A percentile compares a stretch with the other conserved stretches of the same genome.
Conservation (phyloP, 2,797 vertebrate genomes). For the Choloepus didactylus region DNA sequence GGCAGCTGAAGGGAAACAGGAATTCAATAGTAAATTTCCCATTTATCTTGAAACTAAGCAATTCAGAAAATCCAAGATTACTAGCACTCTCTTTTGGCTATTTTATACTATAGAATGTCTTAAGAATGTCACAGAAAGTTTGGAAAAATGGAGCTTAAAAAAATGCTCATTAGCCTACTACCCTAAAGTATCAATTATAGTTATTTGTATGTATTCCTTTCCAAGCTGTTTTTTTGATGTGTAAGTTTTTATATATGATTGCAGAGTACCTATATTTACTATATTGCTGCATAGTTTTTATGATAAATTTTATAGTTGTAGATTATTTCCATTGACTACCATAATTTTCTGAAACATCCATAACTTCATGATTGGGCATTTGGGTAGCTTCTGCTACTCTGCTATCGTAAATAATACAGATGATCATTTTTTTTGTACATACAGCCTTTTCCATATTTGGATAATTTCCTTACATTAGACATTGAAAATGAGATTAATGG, state of each 20-base stretch:
- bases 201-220: constrained; percentile 49
- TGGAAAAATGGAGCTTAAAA: not conserved
- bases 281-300: not conserved
- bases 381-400: constrained; percentile 11
- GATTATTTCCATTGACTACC: not conserved
- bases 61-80: not conserved
- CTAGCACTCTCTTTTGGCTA: not conserved
- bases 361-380: not conserved
- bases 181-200: not conserved
- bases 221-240: not conserved
- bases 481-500: not conserved
- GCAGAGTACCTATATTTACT: not conserved
- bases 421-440: not conserved
- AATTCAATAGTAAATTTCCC: not conserved
- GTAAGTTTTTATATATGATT: not conserved
- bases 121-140: not conserved
- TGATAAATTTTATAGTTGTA: constrained; percentile 8
- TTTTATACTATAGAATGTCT: constrained; percentile 1
- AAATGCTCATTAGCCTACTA: not conserved
- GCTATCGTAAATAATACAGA: not conserved
- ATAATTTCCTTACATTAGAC: not conserved
- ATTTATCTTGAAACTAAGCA: not conserved
- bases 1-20: not conserved
- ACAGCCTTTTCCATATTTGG: not conserved
- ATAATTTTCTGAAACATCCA: not conserved